Conservation (phyloP, 1,140 invertebrate genomes). For the Eupristina koningsbergeri region DNA sequence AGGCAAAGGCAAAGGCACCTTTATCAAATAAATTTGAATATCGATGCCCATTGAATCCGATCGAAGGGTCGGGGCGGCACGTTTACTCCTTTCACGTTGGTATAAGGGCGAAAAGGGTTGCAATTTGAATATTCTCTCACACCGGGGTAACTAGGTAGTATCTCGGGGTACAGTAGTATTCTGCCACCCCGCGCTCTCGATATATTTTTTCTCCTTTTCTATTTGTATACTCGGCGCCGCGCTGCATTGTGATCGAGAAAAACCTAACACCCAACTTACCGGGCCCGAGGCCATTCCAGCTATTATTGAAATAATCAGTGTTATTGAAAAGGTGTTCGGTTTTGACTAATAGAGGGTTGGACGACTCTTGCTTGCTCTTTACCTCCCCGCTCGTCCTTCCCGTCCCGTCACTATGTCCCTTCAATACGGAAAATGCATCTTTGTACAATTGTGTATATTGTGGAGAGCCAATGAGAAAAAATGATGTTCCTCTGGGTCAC, state of each 20-base stretch:
- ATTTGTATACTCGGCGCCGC: conserved; percentile 71
- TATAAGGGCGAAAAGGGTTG: conserved; percentile 63
- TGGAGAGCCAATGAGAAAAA: neutral
- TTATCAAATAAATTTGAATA: conserved; percentile 74
- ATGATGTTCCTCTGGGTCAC: neutral
- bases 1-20: conserved; percentile 57
- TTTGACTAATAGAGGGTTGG: conserved; percentile 65
- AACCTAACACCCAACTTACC: conserved; percentile 69
- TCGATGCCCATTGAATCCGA: conserved; percentile 74
- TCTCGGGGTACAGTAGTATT: conserved; percentile 39
- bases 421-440: neutral
- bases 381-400: neutral
- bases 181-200: conserved; percentile 25
- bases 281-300: conserved; percentile 68
- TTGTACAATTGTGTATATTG: neutral
- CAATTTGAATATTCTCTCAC: conserved; percentile 73
- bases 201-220: conserved; percentile 56
- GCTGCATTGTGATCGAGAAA: conserved; percentile 65
- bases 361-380: neutral
- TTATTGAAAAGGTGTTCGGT: conserved; percentile 69
- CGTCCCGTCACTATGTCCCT: too few relatives aligned
- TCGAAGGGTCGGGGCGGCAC: conserved; percentile 71
- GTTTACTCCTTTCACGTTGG: conserved; percentile 58
- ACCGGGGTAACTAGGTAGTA: conserved; percentile 68
- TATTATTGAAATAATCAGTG: conserved; percentile 73